Percentiles rank a stretch among this genome's conserved stretches.
Evolutionary conservation across 2,888 invertebrate species (phyloP).

Genomic region (Pyrrhosoma nymphula): DNA sequence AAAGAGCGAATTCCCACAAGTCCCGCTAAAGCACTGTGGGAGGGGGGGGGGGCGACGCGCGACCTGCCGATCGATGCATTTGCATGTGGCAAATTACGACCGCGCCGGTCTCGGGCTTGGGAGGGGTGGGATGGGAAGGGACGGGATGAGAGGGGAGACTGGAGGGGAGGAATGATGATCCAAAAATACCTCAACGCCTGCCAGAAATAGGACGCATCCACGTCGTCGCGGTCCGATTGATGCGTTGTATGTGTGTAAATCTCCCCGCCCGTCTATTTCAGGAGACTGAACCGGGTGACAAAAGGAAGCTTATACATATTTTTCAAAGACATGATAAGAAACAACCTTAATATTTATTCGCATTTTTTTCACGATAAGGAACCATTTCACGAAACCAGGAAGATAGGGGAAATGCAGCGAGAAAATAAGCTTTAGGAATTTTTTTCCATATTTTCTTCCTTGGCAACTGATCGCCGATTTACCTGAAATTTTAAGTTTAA

Average conservation of each 20-base stretch:
- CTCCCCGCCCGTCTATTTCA: not conserved
- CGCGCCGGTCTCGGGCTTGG: not conserved
- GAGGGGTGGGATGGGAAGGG: not conserved
- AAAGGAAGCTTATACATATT: not conserved
- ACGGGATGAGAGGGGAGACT: not conserved
- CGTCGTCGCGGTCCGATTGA: not conserved
- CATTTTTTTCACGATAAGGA: not conserved
- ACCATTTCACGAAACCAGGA: not conserved
- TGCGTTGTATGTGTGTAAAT: conserved; percentile 8
- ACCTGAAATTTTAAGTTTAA: too few species aligned
- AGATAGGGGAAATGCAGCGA: not conserved
- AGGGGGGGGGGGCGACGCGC: not conserved
- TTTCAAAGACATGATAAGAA: not conserved
- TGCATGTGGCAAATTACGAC: conserved; percentile 12
- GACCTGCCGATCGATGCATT: not conserved
- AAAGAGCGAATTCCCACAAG: not conserved
- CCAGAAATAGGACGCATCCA: conserved; percentile 22
- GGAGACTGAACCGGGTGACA: not conserved
- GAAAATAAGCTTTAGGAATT: too few species aligned
- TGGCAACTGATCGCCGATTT: too few species aligned
- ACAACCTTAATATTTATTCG: not conserved
- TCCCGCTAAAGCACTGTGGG: not conserved
- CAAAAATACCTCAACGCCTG: conserved; percentile 17
- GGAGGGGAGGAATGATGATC: not conserved
- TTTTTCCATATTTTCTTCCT: too few species aligned